Evolutionary conservation across 1,140 invertebrate genomes (phyloP), one percentile per base, ranked within the genome.

Genomic region (Drosophila truncata): DNA sequence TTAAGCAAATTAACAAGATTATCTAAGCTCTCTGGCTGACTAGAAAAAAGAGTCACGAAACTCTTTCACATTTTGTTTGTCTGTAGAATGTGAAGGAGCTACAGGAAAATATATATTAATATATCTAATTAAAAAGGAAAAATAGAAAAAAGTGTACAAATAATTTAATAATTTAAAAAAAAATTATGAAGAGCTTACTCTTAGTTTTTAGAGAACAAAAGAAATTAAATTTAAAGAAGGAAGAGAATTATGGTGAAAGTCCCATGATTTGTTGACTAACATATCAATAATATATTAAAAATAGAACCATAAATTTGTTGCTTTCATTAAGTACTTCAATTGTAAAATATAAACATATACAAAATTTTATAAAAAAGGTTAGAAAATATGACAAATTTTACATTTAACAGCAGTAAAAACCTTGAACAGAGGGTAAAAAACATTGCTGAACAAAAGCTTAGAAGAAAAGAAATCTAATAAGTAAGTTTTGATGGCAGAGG

Each of bases 1-100:
- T 49, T 29, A 29, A 49, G 47, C 0, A 49, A 49, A 49, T 49
- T 49, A 49, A 49, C 2, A 29, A n/a, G 16, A 49, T 49, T 49
- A 49, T 49, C 47, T 27, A 18, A 29, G 25, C 4, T 6, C 2
- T 11, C 39, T 18, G 44, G 44, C 18, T 42, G 18, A 42, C 9
- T 42, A 11, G 11, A 33, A 10, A 47, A 27, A 47, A 47, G 0
- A n/a, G 10, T 18, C 47, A 49, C 25, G 47, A 29, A 49, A 49
- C 47, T 13, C 25, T 0, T 49, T 49, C 5, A 49, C 16, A 29
- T 10, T 29, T 49, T 27, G 25, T 2, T 29, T 49, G 9, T 1
- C 5, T 6, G n/a, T 23, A n/a, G 16, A 49, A 11, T 11, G 47
- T 7, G 5, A 11, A 18, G 47, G 47, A 49, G 10, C 47, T 18